These are phyloP conservation scores for Osmoderma eremita DNA, from an alignment of 2,888 invertebrate species.

Conservation along the genomic window DNA sequence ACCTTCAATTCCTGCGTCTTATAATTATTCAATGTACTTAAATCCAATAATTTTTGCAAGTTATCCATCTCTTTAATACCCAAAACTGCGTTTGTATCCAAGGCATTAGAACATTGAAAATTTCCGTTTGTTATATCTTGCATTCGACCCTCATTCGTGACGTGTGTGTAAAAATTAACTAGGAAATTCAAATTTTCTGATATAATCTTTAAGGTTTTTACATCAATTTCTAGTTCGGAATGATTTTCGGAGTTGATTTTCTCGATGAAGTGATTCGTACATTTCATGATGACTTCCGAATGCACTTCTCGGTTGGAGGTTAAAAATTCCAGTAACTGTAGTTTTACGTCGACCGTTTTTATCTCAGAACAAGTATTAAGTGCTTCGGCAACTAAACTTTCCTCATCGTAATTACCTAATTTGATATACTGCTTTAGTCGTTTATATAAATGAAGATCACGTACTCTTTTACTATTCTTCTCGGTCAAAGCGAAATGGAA, in stretches of 20 bases:
- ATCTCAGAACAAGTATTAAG: slow-evolving; percentile 71
- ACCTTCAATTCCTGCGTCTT: slow-evolving; percentile 66
- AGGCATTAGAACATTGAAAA: slow-evolving; percentile 40
- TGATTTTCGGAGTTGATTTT: slow-evolving; percentile 55
- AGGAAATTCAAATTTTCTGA: slow-evolving; percentile 57
- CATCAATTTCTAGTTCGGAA: slow-evolving; percentile 53
- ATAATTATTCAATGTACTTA: slow-evolving; percentile 64
- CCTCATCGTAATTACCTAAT: slow-evolving; percentile 66
- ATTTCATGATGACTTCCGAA: slow-evolving; percentile 70
- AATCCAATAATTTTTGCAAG: slow-evolving; percentile 71
- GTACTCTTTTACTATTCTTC: slow-evolving; percentile 85
- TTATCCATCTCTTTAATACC: slow-evolving; percentile 70
- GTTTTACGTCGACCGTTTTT: slow-evolving; percentile 76
- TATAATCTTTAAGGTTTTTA: slow-evolving; percentile 53
- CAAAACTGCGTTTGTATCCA: slow-evolving; percentile 56
- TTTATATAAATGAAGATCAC: slow-evolving; percentile 87
- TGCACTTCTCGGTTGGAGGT: slow-evolving; percentile 72
- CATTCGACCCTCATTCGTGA: slow-evolving; percentile 42
- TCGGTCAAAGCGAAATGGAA: slow-evolving; percentile 92
- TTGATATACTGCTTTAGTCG: slow-evolving; percentile 76
- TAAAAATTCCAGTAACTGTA: slow-evolving; percentile 78
- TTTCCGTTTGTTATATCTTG: slow-evolving; percentile 55
- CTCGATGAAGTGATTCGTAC: slow-evolving; percentile 62
- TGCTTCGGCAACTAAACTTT: slow-evolving; percentile 67
- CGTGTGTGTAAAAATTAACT: slow-evolving; percentile 55